Base-by-base conservation (phyloP, 2,113 vertebrate species). In the Propithecus coquereli region DNA sequence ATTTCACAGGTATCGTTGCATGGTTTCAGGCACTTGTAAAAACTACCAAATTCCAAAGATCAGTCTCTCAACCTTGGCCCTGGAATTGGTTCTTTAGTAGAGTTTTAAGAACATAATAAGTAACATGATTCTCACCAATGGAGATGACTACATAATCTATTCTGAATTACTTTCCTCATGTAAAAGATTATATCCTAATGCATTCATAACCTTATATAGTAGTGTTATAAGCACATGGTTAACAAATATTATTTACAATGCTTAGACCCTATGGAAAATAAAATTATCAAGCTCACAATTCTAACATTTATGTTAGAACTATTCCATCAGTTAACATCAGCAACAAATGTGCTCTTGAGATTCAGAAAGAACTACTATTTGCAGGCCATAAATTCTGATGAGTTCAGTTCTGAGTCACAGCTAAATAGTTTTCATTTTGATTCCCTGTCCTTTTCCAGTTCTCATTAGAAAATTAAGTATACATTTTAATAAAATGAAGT, bases 331-430 rank as follows among this genome's bases (percentile, higher is more conserved):
- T 94, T 45, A 92, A 71, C 47, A 91, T 32, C 30, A 95, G 52
- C 90, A 52, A 91, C 40, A 73, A 27, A 74, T 52, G 34, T 50
- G 47, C 4, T 92, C 74, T 74, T 25, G 83, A 30, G 8, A n/a
- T 16, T 88, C 40, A 30, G 16, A 86, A 88, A 91, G 79, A 96
- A 91, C 20, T 96, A 25, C 20, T 92, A 94, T 63, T 80, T 73
- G 61, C 16, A 91, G 95, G 61, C 40, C 94, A 77, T 16, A 96
- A 92, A 90, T 63, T 71, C 70, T 95, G 57, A 97, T 85, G 88
- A 59, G 20, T 11, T 77, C 0, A 14, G 25, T 73, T 95, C 47
- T 83, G 34, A 91, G 32, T 50, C 81, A 90, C 3, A 27, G 20
- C 25, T 68, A 96, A 68, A 90, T 25, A 93, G 50, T 47, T 90